Percentiles rank a stretch among this genome's conserved stretches.
phyloP scores from a whole-genome alignment of 2,113 vertebrate genomes.

The Cricetomys ansorgei region DNA sequence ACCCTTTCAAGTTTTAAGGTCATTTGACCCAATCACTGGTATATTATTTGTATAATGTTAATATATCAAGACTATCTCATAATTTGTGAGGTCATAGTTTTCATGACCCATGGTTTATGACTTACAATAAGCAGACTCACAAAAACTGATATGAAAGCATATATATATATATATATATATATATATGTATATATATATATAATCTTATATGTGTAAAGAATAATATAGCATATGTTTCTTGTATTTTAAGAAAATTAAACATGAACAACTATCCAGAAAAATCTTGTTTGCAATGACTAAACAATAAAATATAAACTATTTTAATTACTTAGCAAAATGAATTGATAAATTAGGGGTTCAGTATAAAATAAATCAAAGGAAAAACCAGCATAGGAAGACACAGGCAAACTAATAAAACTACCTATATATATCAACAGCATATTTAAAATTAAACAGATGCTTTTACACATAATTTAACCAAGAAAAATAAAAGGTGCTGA shows the following conservation, averaged over 20 bases:
- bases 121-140: not conserved
- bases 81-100: not conserved
- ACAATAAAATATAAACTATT: constrained; percentile 35
- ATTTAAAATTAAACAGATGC: not conserved
- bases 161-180: not conserved
- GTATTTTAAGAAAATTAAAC: constrained; percentile 20
- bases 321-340: constrained; percentile 54
- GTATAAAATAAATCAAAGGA: constrained; percentile 28
- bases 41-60: not conserved
- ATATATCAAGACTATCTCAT: not conserved
- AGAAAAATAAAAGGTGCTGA: not conserved
- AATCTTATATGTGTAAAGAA: not conserved
- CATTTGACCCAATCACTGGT: not conserved
- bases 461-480: not conserved
- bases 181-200: not conserved
- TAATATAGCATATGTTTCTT: not conserved
- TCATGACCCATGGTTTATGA: not conserved
- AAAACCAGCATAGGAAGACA: not conserved
- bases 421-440: not conserved
- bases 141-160: not conserved
- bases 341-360: not conserved
- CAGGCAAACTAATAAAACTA: not conserved
- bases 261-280: not conserved
- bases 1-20: not conserved
- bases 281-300: not conserved